A percentile compares a stretch with the other conserved stretches of the same genome.
phyloP scores from a whole-genome alignment of 1,140 invertebrate genomes.

The Pararge aegeria region DNA sequence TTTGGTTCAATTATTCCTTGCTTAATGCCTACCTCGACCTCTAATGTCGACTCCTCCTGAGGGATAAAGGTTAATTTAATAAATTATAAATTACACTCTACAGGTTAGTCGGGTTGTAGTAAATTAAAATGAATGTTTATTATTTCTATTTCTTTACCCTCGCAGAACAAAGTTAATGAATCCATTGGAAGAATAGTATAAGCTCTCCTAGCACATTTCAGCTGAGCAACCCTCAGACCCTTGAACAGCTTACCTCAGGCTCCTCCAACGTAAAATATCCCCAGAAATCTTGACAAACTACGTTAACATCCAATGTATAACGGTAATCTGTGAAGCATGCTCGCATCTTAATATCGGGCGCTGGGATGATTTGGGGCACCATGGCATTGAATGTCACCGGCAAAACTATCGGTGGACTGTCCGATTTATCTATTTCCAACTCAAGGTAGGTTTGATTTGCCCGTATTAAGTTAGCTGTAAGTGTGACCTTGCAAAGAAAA shows the following conservation, averaged over 20 bases:
- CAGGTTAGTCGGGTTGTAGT: background rate
- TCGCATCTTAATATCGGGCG: slow-evolving; percentile 55
- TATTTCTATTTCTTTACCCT: no score
- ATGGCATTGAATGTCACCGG: slow-evolving; percentile 62
- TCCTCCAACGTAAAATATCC: slow-evolving; percentile 63
- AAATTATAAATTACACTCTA: background rate
- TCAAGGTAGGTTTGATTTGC: slow-evolving; percentile 63
- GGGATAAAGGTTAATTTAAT: background rate
- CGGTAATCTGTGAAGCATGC: slow-evolving; percentile 61
- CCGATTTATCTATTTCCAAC: slow-evolving; percentile 65
- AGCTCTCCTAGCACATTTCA: no score
- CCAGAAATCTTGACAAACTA: slow-evolving; percentile 51
- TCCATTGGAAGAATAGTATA: no score
- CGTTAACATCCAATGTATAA: slow-evolving; percentile 49
- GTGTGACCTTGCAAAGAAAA: slow-evolving; percentile 46
- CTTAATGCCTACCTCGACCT: slow-evolving; percentile 48
- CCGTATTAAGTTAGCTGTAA: slow-evolving; percentile 65
- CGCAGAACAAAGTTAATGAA: no score
- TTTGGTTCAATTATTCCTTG: slow-evolving; percentile 64
- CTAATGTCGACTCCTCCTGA: slow-evolving; percentile 50
- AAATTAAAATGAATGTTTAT: no score
- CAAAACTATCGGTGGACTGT: slow-evolving; percentile 61
- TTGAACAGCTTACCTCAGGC: slow-evolving; percentile 46
- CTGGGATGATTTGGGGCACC: slow-evolving; percentile 54
- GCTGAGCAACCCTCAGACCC: no score